Evolutionary conservation across 1,140 invertebrate species (phyloP), one percentile per base, ranked within the genome.

Genomic region (Steinernema feltiae): DNA sequence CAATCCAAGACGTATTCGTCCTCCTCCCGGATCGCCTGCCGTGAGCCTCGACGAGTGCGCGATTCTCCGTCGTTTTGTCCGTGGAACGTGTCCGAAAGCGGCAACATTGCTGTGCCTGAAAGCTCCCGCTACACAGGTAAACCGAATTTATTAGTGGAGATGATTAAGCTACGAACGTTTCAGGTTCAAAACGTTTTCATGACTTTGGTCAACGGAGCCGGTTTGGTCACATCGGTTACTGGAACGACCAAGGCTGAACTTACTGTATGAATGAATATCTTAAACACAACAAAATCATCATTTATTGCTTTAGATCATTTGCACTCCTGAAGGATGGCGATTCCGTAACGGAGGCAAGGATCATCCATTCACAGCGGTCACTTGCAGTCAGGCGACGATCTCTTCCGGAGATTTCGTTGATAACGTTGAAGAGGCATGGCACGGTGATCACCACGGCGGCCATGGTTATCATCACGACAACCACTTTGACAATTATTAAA

Each of bases 401-500:
- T 63, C 53, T 63, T 63, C 53, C 24, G 53, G 53, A 63, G 53
- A 63, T 63, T 63, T 17, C 24, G 53, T 63, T 27, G 53, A 63
- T 63, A 15, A 27, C 15, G 12, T 15, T n/a, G 41, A 46, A 7
- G n/a, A 46, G 7, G n/a, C 7, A 46, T 46, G 7, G 7, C 41
- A 7, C 41, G 41, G n/a, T n/a, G 7, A 46, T n/a, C 41, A 46
- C 41, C 41, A 46, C 41, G 7, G n/a, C 41, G 7, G n/a, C 7
- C 41, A 46, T 46, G 41, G n/a, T 46, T 46, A 7, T n/a, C n/a
- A 46, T n/a, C 7, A n/a, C n/a, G 7, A 46, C 41, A n/a, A n/a
- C n/a, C n/a, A n/a, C n/a, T n/a, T n/a, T n/a, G n/a, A n/a, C n/a
- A n/a, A n/a, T n/a, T n/a, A n/a, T n/a, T n/a, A n/a, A n/a, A n/a